Evolutionary conservation across 2,113 vertebrate species (phyloP).

Genomic region (Osmerus mordax): DNA sequence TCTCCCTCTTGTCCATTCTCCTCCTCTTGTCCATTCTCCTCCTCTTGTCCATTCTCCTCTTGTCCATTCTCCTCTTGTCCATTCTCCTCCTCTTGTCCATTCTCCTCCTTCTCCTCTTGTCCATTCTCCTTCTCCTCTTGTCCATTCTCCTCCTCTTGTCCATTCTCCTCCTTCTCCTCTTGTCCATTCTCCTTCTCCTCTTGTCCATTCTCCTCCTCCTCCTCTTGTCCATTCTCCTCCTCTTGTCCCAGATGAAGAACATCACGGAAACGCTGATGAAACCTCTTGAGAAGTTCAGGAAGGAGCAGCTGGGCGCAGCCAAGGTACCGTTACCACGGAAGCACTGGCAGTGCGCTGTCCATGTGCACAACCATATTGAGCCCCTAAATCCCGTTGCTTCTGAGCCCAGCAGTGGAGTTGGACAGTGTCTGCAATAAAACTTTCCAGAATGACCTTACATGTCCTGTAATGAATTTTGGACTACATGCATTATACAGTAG

Average conservation of each 20-base stretch:
- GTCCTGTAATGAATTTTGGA: too few relatives aligned
- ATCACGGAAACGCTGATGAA: constrained; percentile 97
- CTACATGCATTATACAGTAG: too few relatives aligned
- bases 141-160: neutral
- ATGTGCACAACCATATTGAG: neutral
- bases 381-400: neutral
- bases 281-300: constrained; percentile 96
- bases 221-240: neutral
- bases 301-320: constrained; percentile 90
- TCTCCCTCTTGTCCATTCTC: neutral
- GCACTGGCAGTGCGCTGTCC: too few relatives aligned
- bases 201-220: too few relatives aligned
- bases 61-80: too few relatives aligned
- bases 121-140: neutral
- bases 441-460: too few relatives aligned
- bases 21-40: too few relatives aligned
- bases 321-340: constrained; percentile 73
- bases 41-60: neutral
- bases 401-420: neutral
- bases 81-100: constrained; percentile 5
- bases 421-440: too few relatives aligned
- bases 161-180: too few relatives aligned
- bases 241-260: constrained; percentile 82
- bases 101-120: too few relatives aligned
- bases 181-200: too few relatives aligned